phyloP scores from a whole-genome alignment of 2,797 vertebrate genomes.

The Anniella stebbinsi region DNA sequence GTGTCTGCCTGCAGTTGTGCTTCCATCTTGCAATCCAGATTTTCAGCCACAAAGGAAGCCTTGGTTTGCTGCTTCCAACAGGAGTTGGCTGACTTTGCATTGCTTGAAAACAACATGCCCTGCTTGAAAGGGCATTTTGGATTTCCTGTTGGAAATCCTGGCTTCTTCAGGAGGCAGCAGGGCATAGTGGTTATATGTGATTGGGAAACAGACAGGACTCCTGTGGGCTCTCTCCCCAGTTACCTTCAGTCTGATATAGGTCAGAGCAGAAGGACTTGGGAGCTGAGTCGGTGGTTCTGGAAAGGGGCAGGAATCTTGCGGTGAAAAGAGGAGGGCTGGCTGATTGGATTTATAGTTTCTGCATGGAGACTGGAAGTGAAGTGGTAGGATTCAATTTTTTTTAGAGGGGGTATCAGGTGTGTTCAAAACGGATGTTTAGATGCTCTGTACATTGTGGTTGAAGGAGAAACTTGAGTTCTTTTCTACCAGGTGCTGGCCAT shows the following conservation, averaged over 20 bases:
- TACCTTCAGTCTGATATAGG: background rate
- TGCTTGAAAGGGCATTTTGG: background rate
- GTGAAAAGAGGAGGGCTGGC: background rate
- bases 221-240: background rate
- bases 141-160: slow-evolving; percentile 7
- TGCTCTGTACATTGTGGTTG: background rate
- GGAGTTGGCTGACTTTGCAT: background rate
- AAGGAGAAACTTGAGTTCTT: background rate
- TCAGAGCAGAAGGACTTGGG: background rate
- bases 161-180: slow-evolving; percentile 10
- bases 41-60: slow-evolving; percentile 25
- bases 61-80: background rate
- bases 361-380: background rate
- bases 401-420: background rate
- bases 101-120: slow-evolving; percentile 17
- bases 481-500: background rate
- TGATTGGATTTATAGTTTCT: background rate
- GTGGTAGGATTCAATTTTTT: background rate
- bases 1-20: background rate
- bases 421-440: background rate
- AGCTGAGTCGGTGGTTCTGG: background rate
- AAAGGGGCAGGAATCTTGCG: slow-evolving; percentile 16
- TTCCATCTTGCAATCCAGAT: slow-evolving; percentile 24
- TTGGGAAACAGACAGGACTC: background rate
- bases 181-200: background rate